A percentile compares a stretch with the other conserved stretches of the same genome.
Evolutionary conservation across 2,797 vertebrate genomes (phyloP).

Genomic region (Hemitrygon akajei): DNA sequence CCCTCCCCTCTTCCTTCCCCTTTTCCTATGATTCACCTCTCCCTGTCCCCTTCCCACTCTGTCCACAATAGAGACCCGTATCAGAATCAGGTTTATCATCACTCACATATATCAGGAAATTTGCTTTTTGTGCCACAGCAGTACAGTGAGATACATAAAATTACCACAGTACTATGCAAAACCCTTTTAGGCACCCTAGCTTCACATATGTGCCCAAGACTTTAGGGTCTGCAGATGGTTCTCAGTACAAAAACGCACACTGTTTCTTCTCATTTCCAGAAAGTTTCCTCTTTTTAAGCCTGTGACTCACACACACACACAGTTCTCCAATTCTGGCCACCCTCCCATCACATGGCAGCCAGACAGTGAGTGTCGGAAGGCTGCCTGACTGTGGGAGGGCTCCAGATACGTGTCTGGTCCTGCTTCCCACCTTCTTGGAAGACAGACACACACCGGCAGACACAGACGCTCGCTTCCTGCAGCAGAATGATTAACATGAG

Average conservation of each 20-base stretch:
- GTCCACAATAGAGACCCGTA: too few species aligned
- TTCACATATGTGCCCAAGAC: too few species aligned
- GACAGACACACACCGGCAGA: not conserved
- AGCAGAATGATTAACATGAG: not conserved
- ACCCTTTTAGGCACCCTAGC: too few species aligned
- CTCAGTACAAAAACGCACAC: conserved; percentile 13
- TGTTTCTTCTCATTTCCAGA: not conserved
- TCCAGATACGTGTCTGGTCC: not conserved
- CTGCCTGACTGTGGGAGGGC: conserved; percentile 3
- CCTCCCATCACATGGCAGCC: not conserved
- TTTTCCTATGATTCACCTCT: too few species aligned
- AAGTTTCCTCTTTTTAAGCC: not conserved
- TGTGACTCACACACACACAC: conserved; percentile 9
- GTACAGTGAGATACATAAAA: too few species aligned
- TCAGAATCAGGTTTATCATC: too few species aligned
- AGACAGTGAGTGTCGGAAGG: conserved; percentile 4
- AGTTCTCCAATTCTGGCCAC: not conserved
- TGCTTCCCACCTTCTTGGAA: not conserved
- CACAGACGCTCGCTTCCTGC: not conserved
- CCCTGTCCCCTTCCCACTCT: too few species aligned
- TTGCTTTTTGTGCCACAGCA: too few species aligned
- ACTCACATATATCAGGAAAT: too few species aligned
- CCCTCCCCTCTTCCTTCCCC: too few species aligned
- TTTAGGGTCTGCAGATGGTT: not conserved
- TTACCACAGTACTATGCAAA: too few species aligned